Evolutionary conservation across 2,113 vertebrate genomes (phyloP).

Genomic region (human): GRCh38 chr18:28552501-28553000

Average conservation of each 20-base stretch:
- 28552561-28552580: neutral
- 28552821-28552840: neutral
- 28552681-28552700: neutral
- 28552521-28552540: slow-evolving; percentile 9
- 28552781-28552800: neutral
- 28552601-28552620: neutral
- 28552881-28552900: neutral
- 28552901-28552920: neutral
- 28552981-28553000: neutral
- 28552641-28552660: neutral
- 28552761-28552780: neutral
- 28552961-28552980: neutral
- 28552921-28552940: neutral
- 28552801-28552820: neutral
- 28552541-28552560: slow-evolving; percentile 22
- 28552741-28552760: neutral
- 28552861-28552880: neutral
- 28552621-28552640: neutral
- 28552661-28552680: neutral
- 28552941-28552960: neutral
- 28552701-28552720: neutral
- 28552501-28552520: neutral
- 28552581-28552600: slow-evolving; percentile 58
- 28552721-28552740: neutral
- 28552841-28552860: neutral